Base-by-base conservation (phyloP, 2,113 vertebrate genomes). In the Rhinopomastus cyanomelas region DNA sequence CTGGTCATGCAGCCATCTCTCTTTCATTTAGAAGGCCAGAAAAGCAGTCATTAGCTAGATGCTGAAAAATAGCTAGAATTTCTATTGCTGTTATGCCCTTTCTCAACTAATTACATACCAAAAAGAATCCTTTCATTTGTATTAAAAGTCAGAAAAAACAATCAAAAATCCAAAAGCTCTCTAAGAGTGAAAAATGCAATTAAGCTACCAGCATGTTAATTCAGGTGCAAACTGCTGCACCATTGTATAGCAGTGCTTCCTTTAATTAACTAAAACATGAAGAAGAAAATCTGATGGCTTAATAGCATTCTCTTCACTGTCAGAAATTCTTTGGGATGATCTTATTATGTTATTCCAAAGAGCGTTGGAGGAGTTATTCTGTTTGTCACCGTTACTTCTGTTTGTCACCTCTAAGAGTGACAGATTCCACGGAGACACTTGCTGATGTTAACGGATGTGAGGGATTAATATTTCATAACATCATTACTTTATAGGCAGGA, bases 401-500 rank as follows among this genome's bases (percentile, higher is more conserved):
- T 56, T 53, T 81, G 92, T 69, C 86, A 87, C 62, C 56, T 88
- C 71, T 27, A 6, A 37, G 86, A 89, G 83, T 23, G 92, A 72
- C 86, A 89, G 71, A 71, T 37, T 89, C 85, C 65, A 26, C 0
- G 0, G 62, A 79, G 84, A 55, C 90, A 82, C 88, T 82, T 21
- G 62, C 78, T 36, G 74, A 66, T 34, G 23, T 8, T 62, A 29
- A 39, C 0, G 19, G 74, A 39, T 52, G 59, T 3, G 88, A 59
- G 76, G 59, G 77, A 94, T 95, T 44, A 79, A 85, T 87, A 88
- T 94, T 91, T 92, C 48, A 92, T 37, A 68, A 23, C 59, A 32
- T 20, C 81, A 30, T 73, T 79, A 73, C 81, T 81, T 56, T 55
- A 39, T 5, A 26, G 74, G 81, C 90, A 61, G 61, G 69, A 32